Percentiles rank a stretch among this genome's conserved stretches.
These are phyloP conservation scores for Zoanthus gigantus DNA, from an alignment of 92 coral and sea anemone species.

Conservation along the genomic window DNA sequence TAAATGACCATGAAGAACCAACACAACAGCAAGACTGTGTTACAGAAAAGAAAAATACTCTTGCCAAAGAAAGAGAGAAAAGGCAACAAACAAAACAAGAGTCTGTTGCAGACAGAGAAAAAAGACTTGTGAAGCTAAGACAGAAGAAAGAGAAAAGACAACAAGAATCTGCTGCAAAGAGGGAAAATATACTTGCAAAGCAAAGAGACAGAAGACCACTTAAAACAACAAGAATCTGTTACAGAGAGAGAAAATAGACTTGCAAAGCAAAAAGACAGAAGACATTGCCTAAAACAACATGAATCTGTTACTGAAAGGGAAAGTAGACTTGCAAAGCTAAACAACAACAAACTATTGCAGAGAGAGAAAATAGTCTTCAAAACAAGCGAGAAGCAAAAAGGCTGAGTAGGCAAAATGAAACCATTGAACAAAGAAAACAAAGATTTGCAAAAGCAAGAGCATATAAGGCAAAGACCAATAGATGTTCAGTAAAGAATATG, in stretches of 20 bases:
- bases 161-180: constrained; percentile 8
- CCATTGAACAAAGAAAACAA: too few species aligned
- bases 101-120: constrained; percentile 12
- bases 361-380: constrained; percentile 4
- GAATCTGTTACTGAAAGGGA: constrained; percentile 1
- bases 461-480: too few species aligned
- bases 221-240: constrained; percentile 9
- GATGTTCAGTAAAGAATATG: too few species aligned
- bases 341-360: background rate
- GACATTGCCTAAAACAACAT: background rate
- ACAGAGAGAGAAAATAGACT: background rate
- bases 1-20: constrained; percentile 13
- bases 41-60: constrained; percentile 19
- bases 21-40: constrained; percentile 15
- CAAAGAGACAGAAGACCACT: background rate
- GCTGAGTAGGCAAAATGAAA: too few species aligned
- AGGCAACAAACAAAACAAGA: constrained; percentile 12
- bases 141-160: background rate
- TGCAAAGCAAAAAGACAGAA: constrained; percentile 8
- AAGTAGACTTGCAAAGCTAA: constrained; percentile 1
- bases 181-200: constrained; percentile 16
- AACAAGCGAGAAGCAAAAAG: too few species aligned
- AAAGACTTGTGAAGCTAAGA: constrained; percentile 23
- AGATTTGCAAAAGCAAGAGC: too few species aligned
- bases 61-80: background rate